These are phyloP conservation scores for Drosophila pullipes DNA, from an alignment of 2,888 invertebrate species.

Conservation along the genomic window DNA sequence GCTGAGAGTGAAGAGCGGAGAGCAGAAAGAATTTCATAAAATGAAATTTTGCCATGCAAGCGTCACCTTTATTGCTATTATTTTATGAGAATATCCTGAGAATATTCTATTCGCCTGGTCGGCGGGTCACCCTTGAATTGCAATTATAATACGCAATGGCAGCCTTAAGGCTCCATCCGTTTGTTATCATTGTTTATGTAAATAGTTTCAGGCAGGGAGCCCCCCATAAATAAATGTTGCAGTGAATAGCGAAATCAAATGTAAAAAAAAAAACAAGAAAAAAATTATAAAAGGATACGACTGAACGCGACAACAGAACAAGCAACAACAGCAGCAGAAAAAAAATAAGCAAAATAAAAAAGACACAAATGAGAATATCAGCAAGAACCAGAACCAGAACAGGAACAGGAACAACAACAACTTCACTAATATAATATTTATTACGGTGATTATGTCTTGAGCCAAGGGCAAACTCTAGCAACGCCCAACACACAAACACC, in stretches of 20 bases:
- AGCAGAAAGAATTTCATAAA: conserved; percentile 51
- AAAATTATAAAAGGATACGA: conserved; percentile 14
- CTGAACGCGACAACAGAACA: conserved; percentile 8
- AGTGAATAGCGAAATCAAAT: conserved; percentile 45
- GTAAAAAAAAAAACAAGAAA: conserved; percentile 32
- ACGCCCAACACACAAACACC: conserved; percentile 21
- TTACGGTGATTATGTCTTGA: conserved; percentile 71
- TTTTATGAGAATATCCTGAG: conserved; percentile 36
- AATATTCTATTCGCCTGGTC: conserved; percentile 22
- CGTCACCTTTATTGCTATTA: conserved; percentile 55
- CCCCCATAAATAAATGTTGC: conserved; percentile 31
- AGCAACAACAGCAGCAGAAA: conserved; percentile 11
- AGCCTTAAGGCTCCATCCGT: conserved; percentile 40
- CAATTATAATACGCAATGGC: conserved; percentile 51
- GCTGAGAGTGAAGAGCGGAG: conserved; percentile 11
- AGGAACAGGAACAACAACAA: conserved; percentile 37
- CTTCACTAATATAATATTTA: conserved; percentile 70
- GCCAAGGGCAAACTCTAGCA: conserved; percentile 45
- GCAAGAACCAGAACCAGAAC: conserved; percentile 29
- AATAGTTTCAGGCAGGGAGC: conserved; percentile 42
- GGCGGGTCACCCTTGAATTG: conserved; percentile 45
- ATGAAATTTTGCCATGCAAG: conserved; percentile 49
- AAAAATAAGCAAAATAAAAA: conserved; percentile 3
- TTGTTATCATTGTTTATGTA: conserved; percentile 44
- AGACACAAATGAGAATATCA: conserved; percentile 30